Percentiles rank a stretch among this genome's conserved stretches.
phyloP scores from a whole-genome alignment of 2,888 invertebrate genomes.

The Callosobruchus maculatus region DNA sequence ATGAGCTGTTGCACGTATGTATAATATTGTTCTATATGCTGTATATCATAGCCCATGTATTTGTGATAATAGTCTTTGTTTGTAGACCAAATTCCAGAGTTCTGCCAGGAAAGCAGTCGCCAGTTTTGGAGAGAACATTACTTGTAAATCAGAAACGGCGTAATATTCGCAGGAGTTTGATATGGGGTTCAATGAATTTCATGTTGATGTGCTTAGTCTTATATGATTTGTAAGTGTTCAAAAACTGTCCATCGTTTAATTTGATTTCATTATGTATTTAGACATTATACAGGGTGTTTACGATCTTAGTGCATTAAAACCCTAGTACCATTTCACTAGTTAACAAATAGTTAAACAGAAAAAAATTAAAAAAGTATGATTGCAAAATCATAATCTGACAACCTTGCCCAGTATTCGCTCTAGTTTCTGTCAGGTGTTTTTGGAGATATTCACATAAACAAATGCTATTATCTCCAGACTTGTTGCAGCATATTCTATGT shows the following conservation, averaged over 20 bases:
- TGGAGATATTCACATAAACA: too few species aligned
- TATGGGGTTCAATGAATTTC: constrained; percentile 60
- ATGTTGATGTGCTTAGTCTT: constrained; percentile 53
- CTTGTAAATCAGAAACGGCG: constrained; percentile 53
- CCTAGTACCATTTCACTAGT: too few species aligned
- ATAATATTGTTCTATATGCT: neutral
- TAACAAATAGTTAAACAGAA: too few species aligned
- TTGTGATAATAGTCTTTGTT: neutral
- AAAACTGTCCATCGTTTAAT: neutral
- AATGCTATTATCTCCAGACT: too few species aligned
- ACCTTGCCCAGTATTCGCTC: too few species aligned
- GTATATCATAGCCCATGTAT: too few species aligned
- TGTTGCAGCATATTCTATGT: too few species aligned
- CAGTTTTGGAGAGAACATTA: constrained; percentile 55
- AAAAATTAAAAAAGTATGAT: too few species aligned
- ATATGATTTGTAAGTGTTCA: constrained; percentile 59
- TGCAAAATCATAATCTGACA: too few species aligned
- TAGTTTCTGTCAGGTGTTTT: too few species aligned
- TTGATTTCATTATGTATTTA: constrained; percentile 4
- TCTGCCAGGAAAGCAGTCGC: constrained; percentile 28
- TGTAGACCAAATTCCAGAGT: neutral
- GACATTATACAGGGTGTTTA: too few species aligned
- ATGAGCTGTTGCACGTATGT: neutral
- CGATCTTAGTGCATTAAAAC: too few species aligned
- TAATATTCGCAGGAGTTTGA: constrained; percentile 53